Percentiles rank a stretch among this genome's conserved stretches.
These are phyloP conservation scores for Brienomyrus longianalis DNA, from an alignment of 2,113 vertebrate genomes.

Conservation along the genomic window DNA sequence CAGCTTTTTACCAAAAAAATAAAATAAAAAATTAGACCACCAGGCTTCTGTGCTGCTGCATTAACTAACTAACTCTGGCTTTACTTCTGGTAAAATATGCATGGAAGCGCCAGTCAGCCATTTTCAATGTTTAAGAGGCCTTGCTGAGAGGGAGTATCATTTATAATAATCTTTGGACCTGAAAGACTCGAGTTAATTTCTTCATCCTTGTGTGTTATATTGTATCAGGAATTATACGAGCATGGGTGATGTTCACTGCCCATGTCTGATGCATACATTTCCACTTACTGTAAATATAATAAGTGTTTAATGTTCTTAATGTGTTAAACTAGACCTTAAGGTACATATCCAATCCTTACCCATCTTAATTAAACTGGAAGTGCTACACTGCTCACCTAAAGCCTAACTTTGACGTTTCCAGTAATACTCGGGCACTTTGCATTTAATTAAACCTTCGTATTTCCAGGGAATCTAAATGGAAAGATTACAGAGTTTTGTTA, in stretches of 20 bases:
- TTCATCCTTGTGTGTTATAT: not conserved
- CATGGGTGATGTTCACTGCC: not conserved
- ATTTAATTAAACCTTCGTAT: conserved; percentile 8
- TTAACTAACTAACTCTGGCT: not conserved
- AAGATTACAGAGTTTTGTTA: not conserved
- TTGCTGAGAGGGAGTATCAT: not conserved
- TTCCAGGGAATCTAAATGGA: not conserved
- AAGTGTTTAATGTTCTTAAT: not conserved
- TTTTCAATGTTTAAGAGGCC: not conserved
- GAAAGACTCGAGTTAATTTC: not conserved
- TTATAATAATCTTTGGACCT: not conserved
- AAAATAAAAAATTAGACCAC: not conserved
- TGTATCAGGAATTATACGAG: not conserved
- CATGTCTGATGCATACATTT: not conserved
- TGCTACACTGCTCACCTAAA: not conserved
- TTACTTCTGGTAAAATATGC: conserved; percentile 3
- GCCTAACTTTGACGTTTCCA: not conserved
- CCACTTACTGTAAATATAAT: not conserved
- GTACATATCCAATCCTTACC: not conserved
- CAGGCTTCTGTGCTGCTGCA: not conserved
- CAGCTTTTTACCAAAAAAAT: not conserved
- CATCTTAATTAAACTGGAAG: not conserved
- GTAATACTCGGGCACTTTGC: not conserved
- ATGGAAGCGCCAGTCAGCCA: not conserved
- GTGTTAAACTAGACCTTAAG: not conserved